Evolutionary conservation across 2,888 invertebrate genomes (phyloP), one percentile per base, ranked within the genome.

Genomic region (Caenorhabditis sinica): DNA sequence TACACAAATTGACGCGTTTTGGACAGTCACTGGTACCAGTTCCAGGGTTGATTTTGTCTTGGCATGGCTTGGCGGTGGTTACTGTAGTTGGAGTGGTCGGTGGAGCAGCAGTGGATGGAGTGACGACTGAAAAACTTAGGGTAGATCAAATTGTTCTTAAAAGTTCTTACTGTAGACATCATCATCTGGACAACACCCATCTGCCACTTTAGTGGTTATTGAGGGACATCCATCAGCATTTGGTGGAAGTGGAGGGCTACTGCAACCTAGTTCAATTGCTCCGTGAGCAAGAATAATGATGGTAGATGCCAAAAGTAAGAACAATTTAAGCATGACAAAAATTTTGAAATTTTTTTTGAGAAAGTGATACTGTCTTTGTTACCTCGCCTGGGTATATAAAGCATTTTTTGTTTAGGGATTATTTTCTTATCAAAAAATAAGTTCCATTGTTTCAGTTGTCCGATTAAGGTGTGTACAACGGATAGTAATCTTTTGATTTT

Each of bases 1-100:
- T 65, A n/a, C 74, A 74, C 20, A 74, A 51, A 20, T 60, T 20
- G 15, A 9, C 23, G 33, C 74, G 25, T 4, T 17, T 33, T 13
- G 63, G 74, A 36, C 74, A 74, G 20, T 74, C 74, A 13, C 63
- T 63, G 23, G 63, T 63, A 11, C 63, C 63, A 20, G 74, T 74
- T 0, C 51, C 28, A 1, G 74, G 74, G 13, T 74, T 74, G 0
- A 68, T 2, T 13, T 53, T 68, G 36, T 68, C 68, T 20, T 36
- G n/a, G 30, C 71, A 60, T 43, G 71, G 33, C 20, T 20, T 13
- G 15, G 20, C 33, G 9, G 68, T 53, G 25, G 51, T 68, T 17
- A 33, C 20, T 28, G 65, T 65, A 6, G 66, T 30, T 25, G 66
- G 30, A 3, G 66, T 49, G 17, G 36, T 36, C 30, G 60, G 17